Conservation (phyloP, 2,888 invertebrate genomes). For the Ormyrus thymus region DNA sequence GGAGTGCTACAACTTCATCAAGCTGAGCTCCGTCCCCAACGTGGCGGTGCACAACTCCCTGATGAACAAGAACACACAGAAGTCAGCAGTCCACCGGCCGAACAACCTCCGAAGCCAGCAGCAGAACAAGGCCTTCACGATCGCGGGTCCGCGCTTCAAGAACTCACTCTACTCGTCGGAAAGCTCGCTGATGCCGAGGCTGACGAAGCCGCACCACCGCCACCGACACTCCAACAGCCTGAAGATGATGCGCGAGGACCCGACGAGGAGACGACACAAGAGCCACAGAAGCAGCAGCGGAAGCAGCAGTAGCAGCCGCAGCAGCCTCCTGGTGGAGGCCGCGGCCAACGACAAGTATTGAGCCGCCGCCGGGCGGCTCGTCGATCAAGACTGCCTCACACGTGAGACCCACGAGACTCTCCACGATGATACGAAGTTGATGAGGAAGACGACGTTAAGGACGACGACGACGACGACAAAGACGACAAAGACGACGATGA, state of each 20-base stretch:
- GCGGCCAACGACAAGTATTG: slow-evolving; percentile 67
- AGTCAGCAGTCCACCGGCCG: slow-evolving; percentile 53
- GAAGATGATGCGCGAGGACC: slow-evolving; percentile 64
- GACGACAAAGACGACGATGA: background rate
- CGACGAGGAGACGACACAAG: slow-evolving; percentile 67
- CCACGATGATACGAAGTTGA: slow-evolving; percentile 35
- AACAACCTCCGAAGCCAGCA: slow-evolving; percentile 62
- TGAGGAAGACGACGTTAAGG: background rate
- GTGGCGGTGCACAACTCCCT: slow-evolving; percentile 79
- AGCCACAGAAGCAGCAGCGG: slow-evolving; percentile 57
- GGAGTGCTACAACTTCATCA: slow-evolving; percentile 81
- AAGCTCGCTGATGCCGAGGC: slow-evolving; percentile 49
- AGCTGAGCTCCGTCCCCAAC: slow-evolving; percentile 79
- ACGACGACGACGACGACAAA: background rate
- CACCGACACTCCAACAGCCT: slow-evolving; percentile 71
- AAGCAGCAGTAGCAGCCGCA: slow-evolving; percentile 31
- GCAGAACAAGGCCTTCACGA: slow-evolving; percentile 73
- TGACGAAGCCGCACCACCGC: slow-evolving; percentile 65
- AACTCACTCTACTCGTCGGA: slow-evolving; percentile 29
- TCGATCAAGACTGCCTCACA: slow-evolving; percentile 73
- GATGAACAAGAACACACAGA: slow-evolving; percentile 72
- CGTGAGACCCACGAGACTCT: slow-evolving; percentile 63
- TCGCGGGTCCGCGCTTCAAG: slow-evolving; percentile 66
- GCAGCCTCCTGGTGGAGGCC: slow-evolving; percentile 35
- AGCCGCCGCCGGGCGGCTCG: slow-evolving; percentile 66